Conservation (phyloP, 1,140 invertebrate species). For the Papilio helenus region DNA sequence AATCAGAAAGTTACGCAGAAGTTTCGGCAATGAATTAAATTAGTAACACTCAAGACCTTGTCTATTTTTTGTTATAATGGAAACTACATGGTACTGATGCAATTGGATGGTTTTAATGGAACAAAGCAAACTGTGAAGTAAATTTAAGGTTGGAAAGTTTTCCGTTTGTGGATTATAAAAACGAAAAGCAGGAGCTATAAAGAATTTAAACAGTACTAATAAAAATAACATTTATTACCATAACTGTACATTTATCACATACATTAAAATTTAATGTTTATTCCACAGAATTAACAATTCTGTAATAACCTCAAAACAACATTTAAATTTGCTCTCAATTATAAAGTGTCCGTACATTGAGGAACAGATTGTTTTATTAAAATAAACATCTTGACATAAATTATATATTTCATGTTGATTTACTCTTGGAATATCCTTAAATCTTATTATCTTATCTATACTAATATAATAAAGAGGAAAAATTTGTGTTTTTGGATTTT, state of each 20-base stretch:
- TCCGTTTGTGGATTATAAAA: background rate
- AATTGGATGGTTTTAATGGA: background rate
- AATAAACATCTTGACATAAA: no score
- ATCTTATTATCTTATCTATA: no score
- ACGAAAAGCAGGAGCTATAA: background rate
- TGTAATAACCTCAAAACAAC: no score
- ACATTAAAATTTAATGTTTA: no score
- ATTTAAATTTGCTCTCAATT: no score
- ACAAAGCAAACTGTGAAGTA: background rate
- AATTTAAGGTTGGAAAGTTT: background rate
- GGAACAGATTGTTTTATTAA: no score
- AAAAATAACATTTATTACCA: background rate
- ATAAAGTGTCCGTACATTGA: no score
- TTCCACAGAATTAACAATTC: no score
- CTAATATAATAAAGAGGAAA: no score
- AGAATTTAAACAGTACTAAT: background rate
- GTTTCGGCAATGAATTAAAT: background rate
- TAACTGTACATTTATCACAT: background rate
- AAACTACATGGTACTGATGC: background rate
- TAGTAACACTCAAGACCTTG: background rate
- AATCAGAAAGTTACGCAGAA: background rate
- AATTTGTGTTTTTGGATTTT: no score
- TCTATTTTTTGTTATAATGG: background rate
- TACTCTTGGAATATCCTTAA: no score
- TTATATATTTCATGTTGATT: no score